Evolutionary conservation across 37 sponge, comb jelly and placozoan species (phyloP), one percentile per base, ranked within the genome.

Genomic region (Bolinopsis microptera): DNA sequence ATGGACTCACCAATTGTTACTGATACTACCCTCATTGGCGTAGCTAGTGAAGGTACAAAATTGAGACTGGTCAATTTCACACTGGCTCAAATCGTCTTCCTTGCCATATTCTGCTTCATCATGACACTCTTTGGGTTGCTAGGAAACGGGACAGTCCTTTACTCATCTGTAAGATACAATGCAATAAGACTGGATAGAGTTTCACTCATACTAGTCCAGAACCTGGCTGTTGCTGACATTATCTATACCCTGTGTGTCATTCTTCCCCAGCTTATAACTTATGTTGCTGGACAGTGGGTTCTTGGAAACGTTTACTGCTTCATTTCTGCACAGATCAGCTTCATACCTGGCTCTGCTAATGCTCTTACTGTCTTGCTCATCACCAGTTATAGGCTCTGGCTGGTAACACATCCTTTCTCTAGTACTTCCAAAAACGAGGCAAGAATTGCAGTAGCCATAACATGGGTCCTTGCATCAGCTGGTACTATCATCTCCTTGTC

Each of bases 131-230:
- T 86, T 34, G 61, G 90, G 16, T 1, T 39, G 0, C n/a, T 41
- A 1, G 90, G 90, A 16, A 86, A 86, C 30, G 26, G 90, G 3
- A 39, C 61, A 37, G 90, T 86, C 13, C 90, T 86, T 9, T 86
- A 86, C 90, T 86, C 90, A 35, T 86, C 90, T n/a, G 8, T 86
- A 37, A 13, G 61, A 22, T 86, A 86, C 61, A 41, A 86, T 40
- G 90, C 90, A 13, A 86, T 86, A 3, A 86, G 36, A 40, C 90
- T 86, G 1, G 90, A 86, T n/a, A 41, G 36, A 40, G 90, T 40
- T 27, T 86, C 90, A 18, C 36, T 86, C 0, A 27, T 41, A 0
- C 39, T 86, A 13, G 90, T 86, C 0, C 41, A 41, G 24, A 86
- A 39, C 22, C 61, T 86, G 13, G 90, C 90, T 40, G 61, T 86